Base-by-base conservation (phyloP, 2,113 vertebrate genomes). In the Barbus barbus region DNA sequence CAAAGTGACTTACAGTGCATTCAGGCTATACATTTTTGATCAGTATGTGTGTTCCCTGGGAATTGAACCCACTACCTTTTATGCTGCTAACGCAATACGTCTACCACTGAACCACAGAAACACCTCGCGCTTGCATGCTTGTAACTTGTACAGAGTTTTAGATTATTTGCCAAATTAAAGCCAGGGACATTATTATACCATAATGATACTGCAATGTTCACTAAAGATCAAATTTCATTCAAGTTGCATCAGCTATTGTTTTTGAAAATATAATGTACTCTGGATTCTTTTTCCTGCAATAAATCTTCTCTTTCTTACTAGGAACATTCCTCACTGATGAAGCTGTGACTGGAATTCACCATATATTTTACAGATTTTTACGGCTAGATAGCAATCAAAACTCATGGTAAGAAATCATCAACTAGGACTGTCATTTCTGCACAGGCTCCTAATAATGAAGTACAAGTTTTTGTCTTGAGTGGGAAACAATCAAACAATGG, bases 291-390 rank as follows among this genome's bases (percentile, higher is more conserved):
- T 26, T 6, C 3, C 33, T 80, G n/a, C 38, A 44, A 65, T 31
- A 41, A 79, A 22, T 79, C 24, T 20, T 65, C 60, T 46, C 7
- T 44, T 56, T 26, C 14, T 22, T 31, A 5, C 24, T 41, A 11
- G 76, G 11, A 60, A 79, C 16, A 2, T 60, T 65, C n/a, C 26
- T 80, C 1, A 2, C 16, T 80, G 78, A 80, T 63, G 56, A 38
- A 80, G 24, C 53, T 60, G 20, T 78, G 75, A 78, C 51, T 78
- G 33, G 8, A 61, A 78, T 24, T 78, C n/a, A 41, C 61, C 22
- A 13, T 13, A 24, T 1, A 63, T 44, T 80, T 80, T 46, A 13
- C 22, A 24, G 2, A 63, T 44, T 80, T 80, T 46, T 48, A 46
- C 5, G 36, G 14, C 13, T 80, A 46, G 36, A 80, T 48, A 46